A percentile compares a stretch with the other conserved stretches of the same genome.
These are phyloP conservation scores for Cydia amplana DNA, from an alignment of 1,140 invertebrate species.

Conservation along the genomic window DNA sequence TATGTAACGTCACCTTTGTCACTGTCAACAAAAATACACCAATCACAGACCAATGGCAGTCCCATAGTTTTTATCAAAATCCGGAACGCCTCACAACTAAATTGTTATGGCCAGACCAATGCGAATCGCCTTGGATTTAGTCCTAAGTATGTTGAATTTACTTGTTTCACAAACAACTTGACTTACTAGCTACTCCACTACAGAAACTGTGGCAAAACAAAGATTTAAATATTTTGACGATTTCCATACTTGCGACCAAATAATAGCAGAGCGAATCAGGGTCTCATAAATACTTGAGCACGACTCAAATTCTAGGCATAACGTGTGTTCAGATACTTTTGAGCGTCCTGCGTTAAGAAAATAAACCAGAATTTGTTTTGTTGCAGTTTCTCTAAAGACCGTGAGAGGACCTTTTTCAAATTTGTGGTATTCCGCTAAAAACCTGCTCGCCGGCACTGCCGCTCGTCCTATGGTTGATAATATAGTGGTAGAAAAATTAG, in stretches of 20 bases:
- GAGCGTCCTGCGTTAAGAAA: background rate
- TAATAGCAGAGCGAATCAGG: background rate
- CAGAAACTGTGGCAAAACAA: slow-evolving; percentile 64
- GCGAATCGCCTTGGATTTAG: slow-evolving; percentile 58
- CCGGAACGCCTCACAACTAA: background rate
- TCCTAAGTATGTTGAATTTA: slow-evolving; percentile 50
- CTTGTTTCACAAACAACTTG: slow-evolving; percentile 32
- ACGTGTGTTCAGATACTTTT: background rate
- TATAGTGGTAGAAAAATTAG: slow-evolving; percentile 51
- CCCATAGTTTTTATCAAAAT: background rate
- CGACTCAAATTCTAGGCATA: background rate
- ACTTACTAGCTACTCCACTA: background rate
- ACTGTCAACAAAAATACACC: slow-evolving; percentile 13
- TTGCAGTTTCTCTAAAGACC: slow-evolving; percentile 70
- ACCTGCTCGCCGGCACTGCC: slow-evolving; percentile 43
- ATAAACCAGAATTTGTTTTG: slow-evolving; percentile 48
- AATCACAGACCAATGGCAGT: slow-evolving; percentile 10
- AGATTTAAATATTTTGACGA: slow-evolving; percentile 9
- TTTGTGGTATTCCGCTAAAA: slow-evolving; percentile 57
- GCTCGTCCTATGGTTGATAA: slow-evolving; percentile 59
- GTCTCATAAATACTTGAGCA: background rate
- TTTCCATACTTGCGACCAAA: too few species aligned
- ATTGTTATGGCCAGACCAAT: slow-evolving; percentile 51
- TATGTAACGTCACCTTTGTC: background rate
- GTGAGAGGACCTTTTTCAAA: slow-evolving; percentile 53